Evolutionary conservation across 2,797 vertebrate genomes (phyloP), one percentile per base, ranked within the genome.

Genomic region (Mormyrops attenuatus): DNA sequence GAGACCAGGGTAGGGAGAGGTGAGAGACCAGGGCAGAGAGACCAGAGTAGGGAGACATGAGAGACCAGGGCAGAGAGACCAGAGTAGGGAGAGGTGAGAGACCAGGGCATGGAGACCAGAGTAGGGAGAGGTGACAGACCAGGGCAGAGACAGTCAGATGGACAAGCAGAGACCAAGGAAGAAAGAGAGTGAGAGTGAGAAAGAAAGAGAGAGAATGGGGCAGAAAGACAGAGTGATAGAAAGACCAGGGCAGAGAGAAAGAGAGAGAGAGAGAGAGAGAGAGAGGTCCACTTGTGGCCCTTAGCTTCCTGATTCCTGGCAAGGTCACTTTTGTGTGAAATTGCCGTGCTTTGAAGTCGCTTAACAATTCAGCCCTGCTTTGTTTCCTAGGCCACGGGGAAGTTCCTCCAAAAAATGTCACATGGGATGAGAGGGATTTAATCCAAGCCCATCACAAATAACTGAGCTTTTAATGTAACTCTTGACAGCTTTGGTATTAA

Each of bases 311-410:
- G 94, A 92, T 34, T 92, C 93, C 91, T 93, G 93, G 94, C 52
- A 87, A 96, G 94, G 94, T 94, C 92, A 95, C 93, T 66, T 63
- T 60, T 60, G 26, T 94, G 94, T 94, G 94, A 95, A 96, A 95
- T 49, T 52, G 41, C 60, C 77, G 63, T 55, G 90, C 95, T 96
- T 96, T 96, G 95, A 96, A 95, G 96, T 95, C 41, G 88, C 92
- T 93, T 91, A 95, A 94, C 94, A 95, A 94, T 95, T 95, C 94
- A 94, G 93, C 95, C 95, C 94, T 95, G 93, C 95, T 93, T 93
- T 93, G 95, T 96, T 95, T 94, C 96, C 95, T 96, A 92, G 95
- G 95, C 94, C 95, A 96, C 95, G 93, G 94, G 94, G 95, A 95
- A 96, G 93, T 93, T 93, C 92, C 93, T 91, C 93, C 94, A 96